Base-by-base conservation (phyloP, 2,888 invertebrate genomes). In the Agonopterix heracliana region DNA sequence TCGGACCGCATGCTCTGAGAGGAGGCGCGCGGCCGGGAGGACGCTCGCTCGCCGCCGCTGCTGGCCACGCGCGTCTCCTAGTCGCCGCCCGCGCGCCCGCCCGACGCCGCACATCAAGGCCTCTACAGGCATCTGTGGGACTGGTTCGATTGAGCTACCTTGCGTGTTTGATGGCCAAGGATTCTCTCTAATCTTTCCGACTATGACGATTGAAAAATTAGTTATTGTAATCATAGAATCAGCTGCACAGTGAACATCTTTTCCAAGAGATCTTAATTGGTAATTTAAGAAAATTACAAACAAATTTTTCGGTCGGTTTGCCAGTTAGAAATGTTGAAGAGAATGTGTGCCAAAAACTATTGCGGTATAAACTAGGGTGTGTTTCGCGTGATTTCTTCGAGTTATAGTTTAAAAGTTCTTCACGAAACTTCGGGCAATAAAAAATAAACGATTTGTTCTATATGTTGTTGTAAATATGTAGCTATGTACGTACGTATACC, bases 1-100 rank as follows among this genome's bases (percentile, higher is more conserved):
- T 90, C 90, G 57, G 91, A 91, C 73, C 86, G 93, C 74, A 91
- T 91, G 78, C 93, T 93, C 90, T 93, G 93, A 93, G 93, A 92
- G 78, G 92, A 93, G 91, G 92, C 91, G 78, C 89, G 91, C 84
- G 92, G 89, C 88, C 92, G 89, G 90, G 90, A 82, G 64, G 78
- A 78, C 59, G 63, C 68, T 59, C 81, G 77, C 65, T 78, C 81
- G 71, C 75, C 76, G 64, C 67, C 71, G 54, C 69, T 73, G 54
- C 69, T 72, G 60, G 69, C 73, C 59, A 65, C 70, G 64, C 78
- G 78, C 68, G 80, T 72, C 61, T 83, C 81, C 78, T 85, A 81
- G 82, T 76, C 78, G 68, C 71, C 80, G 71, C 75, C 71, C 61
- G 70, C 67, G 71, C 69, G 68, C 59, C 64, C 65, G 66, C 62